phyloP scores from a whole-genome alignment of 1,140 invertebrate genomes.

The Episyrphus balteatus region DNA sequence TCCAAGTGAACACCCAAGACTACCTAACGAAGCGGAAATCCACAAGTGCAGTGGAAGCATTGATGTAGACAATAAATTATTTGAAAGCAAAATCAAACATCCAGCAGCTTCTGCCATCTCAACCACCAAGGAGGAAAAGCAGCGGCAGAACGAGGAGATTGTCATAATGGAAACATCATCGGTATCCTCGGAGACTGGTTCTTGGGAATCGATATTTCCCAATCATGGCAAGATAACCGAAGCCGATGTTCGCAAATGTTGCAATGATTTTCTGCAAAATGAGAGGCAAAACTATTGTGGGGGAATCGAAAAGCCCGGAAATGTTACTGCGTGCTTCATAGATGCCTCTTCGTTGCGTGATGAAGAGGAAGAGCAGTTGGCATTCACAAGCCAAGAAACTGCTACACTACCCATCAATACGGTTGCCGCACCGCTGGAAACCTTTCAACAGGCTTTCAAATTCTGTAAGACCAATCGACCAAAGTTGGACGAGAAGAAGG shows the following conservation, averaged over 20 bases:
- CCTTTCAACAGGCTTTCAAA: not conserved
- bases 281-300: conserved; percentile 3
- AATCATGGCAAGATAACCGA: conserved; percentile 6
- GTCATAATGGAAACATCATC: conserved; percentile 47
- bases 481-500: not conserved
- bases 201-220: conserved; percentile 48
- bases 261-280: conserved; percentile 8
- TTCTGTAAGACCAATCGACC: not conserved
- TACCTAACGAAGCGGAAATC: not conserved
- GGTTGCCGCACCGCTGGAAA: not conserved
- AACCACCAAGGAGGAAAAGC: conserved; percentile 54
- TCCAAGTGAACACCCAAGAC: conserved; percentile 2
- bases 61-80: conserved; percentile 1
- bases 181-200: conserved; percentile 47
- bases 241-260: conserved; percentile 8
- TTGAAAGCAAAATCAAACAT: not conserved
- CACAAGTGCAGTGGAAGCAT: not conserved
- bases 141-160: conserved; percentile 57
- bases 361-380: conserved; percentile 40
- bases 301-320: not conserved
- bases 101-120: not conserved
- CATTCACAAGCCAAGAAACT: not conserved
- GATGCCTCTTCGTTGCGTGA: conserved; percentile 61
- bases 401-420: not conserved
- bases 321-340: conserved; percentile 48